Evolutionary conservation across 2,797 vertebrate genomes (phyloP), one percentile per base, ranked within the genome.

Genomic region (Enteromius unitaeniatus): DNA sequence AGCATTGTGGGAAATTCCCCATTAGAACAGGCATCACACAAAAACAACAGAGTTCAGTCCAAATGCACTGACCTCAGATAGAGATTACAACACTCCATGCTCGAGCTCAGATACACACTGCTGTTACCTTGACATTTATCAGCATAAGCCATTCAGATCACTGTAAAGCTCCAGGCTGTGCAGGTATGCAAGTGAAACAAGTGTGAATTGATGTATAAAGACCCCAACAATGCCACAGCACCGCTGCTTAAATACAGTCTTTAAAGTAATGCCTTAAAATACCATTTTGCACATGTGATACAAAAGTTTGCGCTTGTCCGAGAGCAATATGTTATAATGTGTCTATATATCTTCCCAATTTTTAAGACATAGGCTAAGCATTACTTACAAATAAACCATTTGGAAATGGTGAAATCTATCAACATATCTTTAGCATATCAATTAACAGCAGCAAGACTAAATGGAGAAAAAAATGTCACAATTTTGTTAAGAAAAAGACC

Each of bases 1-100:
- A 80, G 85, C 85, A 75, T 62, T 83, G 81, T 45, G 60, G 60
- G 70, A 88, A 73, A 37, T 53, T 81, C 72, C 31, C 45, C 79
- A 55, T 58, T 81, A 68, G 45, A 81, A 84, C 69, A 65, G 6
- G 34, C 37, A 42, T 53, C 19, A 23, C 21, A 58, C 34, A 34
- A 81, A 47, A 49, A 62, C 72, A 78, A 51, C 84, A 79, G 75
- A 70, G 45, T 64, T 70, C 62, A 68, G 28, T 5, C 55, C 70
- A 68, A 60, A 72, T 76, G 53, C 79, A 58, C 23, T 8, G 53
- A 37, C 40, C 62, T 72, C 17, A 75, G 64, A 26, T 73, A 58
- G 53, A 64, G 62, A 60, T 69, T 40, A 72, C 21, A 10, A 67
- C n/a, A 53, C 68, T 26, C 14, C 26, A 84, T 17, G 37, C 70